Percentiles rank a stretch among this genome's conserved stretches.
phyloP scores from a whole-genome alignment of 2,888 invertebrate species.

The Mesochorus sp. region DNA sequence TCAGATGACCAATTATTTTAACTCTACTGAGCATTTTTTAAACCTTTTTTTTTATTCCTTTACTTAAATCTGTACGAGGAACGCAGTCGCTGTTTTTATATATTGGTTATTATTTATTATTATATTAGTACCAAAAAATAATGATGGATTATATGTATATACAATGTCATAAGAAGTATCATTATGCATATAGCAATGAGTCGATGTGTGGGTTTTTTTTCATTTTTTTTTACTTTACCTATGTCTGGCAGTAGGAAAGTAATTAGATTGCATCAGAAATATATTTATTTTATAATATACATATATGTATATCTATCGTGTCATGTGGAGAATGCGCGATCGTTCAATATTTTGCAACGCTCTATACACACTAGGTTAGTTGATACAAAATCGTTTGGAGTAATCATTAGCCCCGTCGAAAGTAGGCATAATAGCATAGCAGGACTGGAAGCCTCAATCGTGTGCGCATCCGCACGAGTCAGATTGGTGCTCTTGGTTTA shows the following conservation, averaged over 20 bases:
- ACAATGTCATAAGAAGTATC: background rate
- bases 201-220: background rate
- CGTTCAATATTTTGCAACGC: slow-evolving; percentile 36
- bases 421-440: slow-evolving; percentile 41
- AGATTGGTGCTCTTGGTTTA: background rate
- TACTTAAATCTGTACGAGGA: no score
- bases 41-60: no score
- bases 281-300: no score
- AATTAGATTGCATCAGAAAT: slow-evolving; percentile 25
- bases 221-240: background rate
- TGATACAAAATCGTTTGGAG: slow-evolving; percentile 30
- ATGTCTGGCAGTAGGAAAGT: background rate
- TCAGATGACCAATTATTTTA: no score
- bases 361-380: slow-evolving; percentile 11
- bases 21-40: no score
- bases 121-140: background rate
- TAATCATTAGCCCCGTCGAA: slow-evolving; percentile 39
- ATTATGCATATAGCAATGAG: background rate
- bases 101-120: no score
- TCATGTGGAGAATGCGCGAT: slow-evolving; percentile 17
- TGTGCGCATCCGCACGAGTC: slow-evolving; percentile 2
- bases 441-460: background rate
- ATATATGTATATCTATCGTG: no score
- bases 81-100: no score
- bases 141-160: background rate